Base-by-base conservation (phyloP, 2,888 invertebrate genomes). In the Aleiodes testaceus region DNA sequence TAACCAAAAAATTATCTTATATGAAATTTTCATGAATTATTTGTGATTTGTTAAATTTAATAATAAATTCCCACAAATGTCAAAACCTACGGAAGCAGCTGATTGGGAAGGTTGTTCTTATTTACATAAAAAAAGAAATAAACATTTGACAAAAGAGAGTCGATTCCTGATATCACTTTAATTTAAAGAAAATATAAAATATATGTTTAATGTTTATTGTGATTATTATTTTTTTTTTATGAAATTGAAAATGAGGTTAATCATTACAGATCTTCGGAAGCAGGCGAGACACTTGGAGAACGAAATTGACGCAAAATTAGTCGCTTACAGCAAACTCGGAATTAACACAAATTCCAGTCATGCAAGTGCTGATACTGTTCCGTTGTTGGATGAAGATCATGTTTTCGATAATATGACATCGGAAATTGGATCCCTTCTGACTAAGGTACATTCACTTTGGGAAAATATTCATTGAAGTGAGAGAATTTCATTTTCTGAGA, bases 261-360 rank as follows among this genome's bases (percentile, higher is more conserved):
- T 55, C 36, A 36, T 89, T 89, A 74, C 83, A 97, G 98, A 96
- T 87, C 88, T 98, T 69, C 91, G 98, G 66, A 97, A 97, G 87
- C 96, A 97, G 88, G 98, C 99, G 1, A 90, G 98, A 72, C 93
- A 94, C 73, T 88, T 98, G 66, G 99, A 99, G 88, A 98, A 98
- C 90, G 98, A 98, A 86, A 96, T 99, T 79, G 99, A 99, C 87
- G 90, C 96, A 11, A 99, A 99, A 88, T 89, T 99, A 75, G 97
- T 98, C 1, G 95, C 96, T 5, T 97, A 97, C 85, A 98, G 97
- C 87, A 99, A 99, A 89, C 90, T 98, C 45, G 97, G 97, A 18
- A 89, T 91, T 59, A 91, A 89, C 81, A 72, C 79, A n/a, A 80
- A 82, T 0, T 76, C 83, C 9, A 81, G 78, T 66, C 80, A 82